phyloP scores from a whole-genome alignment of 1,140 invertebrate species.

The Pygmarrhopalites habei region DNA sequence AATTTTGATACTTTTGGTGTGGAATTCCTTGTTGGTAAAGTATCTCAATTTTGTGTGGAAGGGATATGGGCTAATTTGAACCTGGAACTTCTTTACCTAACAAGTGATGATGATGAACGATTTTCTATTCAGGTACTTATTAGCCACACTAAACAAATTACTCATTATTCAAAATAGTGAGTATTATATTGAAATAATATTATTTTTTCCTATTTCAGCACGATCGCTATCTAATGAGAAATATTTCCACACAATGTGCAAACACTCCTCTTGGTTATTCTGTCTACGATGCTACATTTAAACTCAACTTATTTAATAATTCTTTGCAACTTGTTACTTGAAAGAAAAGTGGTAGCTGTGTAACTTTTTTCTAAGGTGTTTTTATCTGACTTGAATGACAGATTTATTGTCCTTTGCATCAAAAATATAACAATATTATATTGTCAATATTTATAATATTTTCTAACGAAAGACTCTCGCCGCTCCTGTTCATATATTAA shows the following conservation, averaged over 20 bases:
- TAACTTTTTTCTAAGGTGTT: too few species aligned
- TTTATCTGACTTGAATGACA: too few species aligned
- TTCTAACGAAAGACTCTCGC: too few species aligned
- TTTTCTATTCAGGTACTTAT: slow-evolving; percentile 48
- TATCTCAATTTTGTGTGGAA: slow-evolving; percentile 47
- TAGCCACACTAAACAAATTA: not conserved
- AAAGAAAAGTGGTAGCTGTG: too few species aligned
- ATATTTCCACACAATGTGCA: slow-evolving; percentile 51
- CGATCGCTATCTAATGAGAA: slow-evolving; percentile 48
- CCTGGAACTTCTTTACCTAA: slow-evolving; percentile 51
- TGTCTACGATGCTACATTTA: slow-evolving; percentile 43
- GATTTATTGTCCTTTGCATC: too few species aligned
- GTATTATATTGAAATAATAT: not conserved
- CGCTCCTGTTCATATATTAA: too few species aligned
- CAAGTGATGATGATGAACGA: slow-evolving; percentile 54
- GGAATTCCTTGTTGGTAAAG: slow-evolving; percentile 41
- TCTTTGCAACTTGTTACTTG: too few species aligned
- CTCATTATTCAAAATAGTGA: too few species aligned
- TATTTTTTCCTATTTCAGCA: slow-evolving; percentile 42
- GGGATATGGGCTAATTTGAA: slow-evolving; percentile 51
- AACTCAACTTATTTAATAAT: slow-evolving; percentile 4
- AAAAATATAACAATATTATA: too few species aligned
- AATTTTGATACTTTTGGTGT: slow-evolving; percentile 33
- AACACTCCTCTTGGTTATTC: slow-evolving; percentile 52
- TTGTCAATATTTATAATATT: too few species aligned